phyloP scores from a whole-genome alignment of 1,140 invertebrate species.

The Bacillus rossius region DNA sequence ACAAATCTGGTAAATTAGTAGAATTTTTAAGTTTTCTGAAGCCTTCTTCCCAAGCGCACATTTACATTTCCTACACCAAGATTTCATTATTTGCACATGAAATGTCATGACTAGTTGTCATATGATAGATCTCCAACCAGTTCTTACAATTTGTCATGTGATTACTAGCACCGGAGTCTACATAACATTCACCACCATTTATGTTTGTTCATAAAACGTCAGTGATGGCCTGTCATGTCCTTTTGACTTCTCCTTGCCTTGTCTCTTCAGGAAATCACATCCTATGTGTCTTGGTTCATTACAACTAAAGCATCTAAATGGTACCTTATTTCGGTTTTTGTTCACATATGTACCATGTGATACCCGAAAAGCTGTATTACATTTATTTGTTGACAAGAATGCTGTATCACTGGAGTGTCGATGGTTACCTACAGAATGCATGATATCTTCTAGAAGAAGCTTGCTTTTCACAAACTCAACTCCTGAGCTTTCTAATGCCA shows the following conservation, averaged over 20 bases:
- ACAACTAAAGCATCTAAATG: not conserved
- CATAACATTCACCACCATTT: not conserved
- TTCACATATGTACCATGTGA: too few relatives aligned
- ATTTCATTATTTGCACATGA: too few relatives aligned
- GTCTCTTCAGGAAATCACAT: too few relatives aligned
- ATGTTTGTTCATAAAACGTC: not conserved
- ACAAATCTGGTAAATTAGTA: too few relatives aligned
- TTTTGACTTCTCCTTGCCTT: not conserved
- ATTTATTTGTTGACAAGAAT: too few relatives aligned
- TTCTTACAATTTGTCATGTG: not conserved
- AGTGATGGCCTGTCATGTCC: not conserved
- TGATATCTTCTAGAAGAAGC: slow-evolving; percentile 29
- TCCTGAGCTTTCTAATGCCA: slow-evolving; percentile 34
- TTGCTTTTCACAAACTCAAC: slow-evolving; percentile 32
- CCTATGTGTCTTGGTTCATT: too few relatives aligned
- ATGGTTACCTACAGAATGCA: not conserved
- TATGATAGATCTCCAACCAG: slow-evolving; percentile 17
- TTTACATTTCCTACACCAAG: too few relatives aligned
- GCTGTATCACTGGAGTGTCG: not conserved
- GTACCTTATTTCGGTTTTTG: too few relatives aligned
- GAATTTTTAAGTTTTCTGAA: too few relatives aligned
- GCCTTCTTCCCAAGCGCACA: too few relatives aligned
- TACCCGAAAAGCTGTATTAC: too few relatives aligned
- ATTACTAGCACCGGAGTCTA: not conserved
- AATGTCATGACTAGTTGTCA: not conserved